Base-by-base conservation (phyloP, 2,888 invertebrate species). In the Drosophila gaucha region DNA sequence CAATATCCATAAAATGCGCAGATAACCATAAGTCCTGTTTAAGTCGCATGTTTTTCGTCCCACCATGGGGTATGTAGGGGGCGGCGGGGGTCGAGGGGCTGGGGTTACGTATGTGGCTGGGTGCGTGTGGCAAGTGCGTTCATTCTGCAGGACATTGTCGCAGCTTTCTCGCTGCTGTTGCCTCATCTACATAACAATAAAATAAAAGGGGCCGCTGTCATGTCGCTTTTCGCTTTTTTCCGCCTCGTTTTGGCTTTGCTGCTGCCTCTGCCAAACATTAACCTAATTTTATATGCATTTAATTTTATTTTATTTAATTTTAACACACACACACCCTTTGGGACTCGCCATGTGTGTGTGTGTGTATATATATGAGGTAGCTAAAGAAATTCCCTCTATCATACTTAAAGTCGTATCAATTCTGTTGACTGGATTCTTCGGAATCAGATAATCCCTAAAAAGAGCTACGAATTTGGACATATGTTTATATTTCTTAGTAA, bases 11-110 rank as follows among this genome's bases (percentile, higher is more conserved):
- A 88, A 86, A 86, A 88, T 86, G 85, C 84, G 78, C 74, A 86
- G 88, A 86, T 86, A 88, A 86, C 88, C 86, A 86, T 86, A 86
- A 86, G 85, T 86, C 87, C 85, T 88, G 86, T 70, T 86, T 86
- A 86, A 88, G 88, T 84, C 85, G 64, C 75, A 63, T 85, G 78
- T 76, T 82, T 66, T 69, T 62, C 58, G 55, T 39, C 30, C 35
- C 46, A 33, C 39, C 12, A n/a, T 10, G 9, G 46, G 24, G 44
- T 51, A 10, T 18, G 35, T 4, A 3, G 35, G 30, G 14, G 22
- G 33, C 20, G n/a, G 24, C 28, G 31, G 26, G 35, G 36, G 14
- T 16, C 2, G 0, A 1, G 6, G 9, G 18, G 22, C 0, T n/a
- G 52, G 33, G 50, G 50, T 57, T 51, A 57, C 77, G 80, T 78